Percentiles rank a stretch among this genome's conserved stretches.
Evolutionary conservation across 2,888 invertebrate species (phyloP).

Genomic region (Imbricaverruca yamaguchii): DNA sequence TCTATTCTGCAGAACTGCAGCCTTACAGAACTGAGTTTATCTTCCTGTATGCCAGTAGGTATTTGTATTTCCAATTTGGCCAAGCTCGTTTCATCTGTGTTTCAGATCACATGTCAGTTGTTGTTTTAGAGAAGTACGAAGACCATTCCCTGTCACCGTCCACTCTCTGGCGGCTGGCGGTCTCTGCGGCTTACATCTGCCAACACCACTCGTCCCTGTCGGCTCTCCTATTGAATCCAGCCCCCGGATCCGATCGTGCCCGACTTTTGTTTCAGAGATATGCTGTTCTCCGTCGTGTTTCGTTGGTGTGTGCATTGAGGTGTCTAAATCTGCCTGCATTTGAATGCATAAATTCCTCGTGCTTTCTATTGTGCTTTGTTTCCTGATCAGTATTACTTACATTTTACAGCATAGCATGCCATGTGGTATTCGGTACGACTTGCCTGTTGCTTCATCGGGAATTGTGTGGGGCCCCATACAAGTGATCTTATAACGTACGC

Average conservation of each 20-base stretch:
- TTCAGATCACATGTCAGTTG: conserved; percentile 25
- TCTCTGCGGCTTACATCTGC: background rate
- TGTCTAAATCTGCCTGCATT: no score
- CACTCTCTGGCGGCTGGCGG: background rate
- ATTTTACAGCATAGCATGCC: no score
- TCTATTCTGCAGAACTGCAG: background rate
- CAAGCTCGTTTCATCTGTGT: conserved; percentile 16
- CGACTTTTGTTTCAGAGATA: background rate
- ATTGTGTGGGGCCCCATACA: no score
- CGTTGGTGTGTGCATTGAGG: no score
- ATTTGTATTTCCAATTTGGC: no score
- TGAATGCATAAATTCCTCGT: no score
- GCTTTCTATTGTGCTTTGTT: no score
- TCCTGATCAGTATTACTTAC: no score
- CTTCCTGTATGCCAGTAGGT: no score
- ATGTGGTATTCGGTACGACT: background rate
- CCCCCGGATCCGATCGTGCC: background rate
- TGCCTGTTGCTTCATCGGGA: background rate
- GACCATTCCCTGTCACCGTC: conserved; percentile 25
- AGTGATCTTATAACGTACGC: no score
- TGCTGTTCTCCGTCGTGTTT: background rate
- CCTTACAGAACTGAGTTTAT: background rate
- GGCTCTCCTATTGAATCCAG: background rate
- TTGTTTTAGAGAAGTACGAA: conserved; percentile 27
- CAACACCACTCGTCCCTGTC: background rate